These are phyloP conservation scores for Coreius guichenoti DNA, from an alignment of 2,797 vertebrate species.

Conservation along the genomic window DNA sequence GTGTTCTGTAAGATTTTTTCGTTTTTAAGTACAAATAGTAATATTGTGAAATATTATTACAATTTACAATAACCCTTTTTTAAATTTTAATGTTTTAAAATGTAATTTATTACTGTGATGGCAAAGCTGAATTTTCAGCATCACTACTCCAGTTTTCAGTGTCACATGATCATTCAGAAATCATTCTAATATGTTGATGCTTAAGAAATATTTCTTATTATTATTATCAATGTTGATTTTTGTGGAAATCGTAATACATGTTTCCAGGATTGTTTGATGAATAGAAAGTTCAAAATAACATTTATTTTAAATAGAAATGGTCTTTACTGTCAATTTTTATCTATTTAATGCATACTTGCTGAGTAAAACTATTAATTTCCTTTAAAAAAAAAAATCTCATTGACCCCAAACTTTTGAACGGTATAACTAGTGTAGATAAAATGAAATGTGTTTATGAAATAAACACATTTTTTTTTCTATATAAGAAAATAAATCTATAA, in stretches of 20 bases:
- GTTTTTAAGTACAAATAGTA: background rate
- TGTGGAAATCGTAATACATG: background rate
- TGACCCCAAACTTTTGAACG: background rate
- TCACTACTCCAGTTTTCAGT: background rate
- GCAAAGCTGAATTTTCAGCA: background rate
- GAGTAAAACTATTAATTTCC: too few species aligned
- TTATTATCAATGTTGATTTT: background rate
- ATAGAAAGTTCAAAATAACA: too few species aligned
- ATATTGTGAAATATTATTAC: background rate
- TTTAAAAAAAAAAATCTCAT: too few species aligned
- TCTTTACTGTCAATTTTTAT: too few species aligned
- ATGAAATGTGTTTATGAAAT: background rate
- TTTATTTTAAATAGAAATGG: too few species aligned
- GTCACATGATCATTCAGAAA: background rate
- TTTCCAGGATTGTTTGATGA: background rate
- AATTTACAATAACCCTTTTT: background rate
- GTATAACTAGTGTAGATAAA: background rate
- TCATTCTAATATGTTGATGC: background rate
- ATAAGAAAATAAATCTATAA: background rate
- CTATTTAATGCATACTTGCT: too few species aligned
- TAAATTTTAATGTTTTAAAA: background rate
- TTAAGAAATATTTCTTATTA: background rate
- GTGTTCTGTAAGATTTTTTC: background rate
- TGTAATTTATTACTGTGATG: background rate
- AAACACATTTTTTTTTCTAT: background rate